A percentile compares a stretch with the other conserved stretches of the same genome.
Evolutionary conservation across 1,140 invertebrate species (phyloP).

Genomic region (Maconellicoccus hirsutus): DNA sequence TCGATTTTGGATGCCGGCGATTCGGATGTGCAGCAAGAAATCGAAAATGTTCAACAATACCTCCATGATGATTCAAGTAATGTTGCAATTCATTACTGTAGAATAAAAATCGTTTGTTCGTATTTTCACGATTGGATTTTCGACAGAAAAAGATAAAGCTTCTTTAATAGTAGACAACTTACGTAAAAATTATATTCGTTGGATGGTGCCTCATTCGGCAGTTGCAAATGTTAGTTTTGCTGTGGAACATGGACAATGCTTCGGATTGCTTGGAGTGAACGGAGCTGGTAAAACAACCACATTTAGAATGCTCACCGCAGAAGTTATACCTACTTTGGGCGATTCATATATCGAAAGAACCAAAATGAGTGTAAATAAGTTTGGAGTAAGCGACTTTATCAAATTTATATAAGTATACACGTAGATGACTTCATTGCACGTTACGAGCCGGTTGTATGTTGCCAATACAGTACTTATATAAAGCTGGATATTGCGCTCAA

Average conservation of each 20-base stretch:
- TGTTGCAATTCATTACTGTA: too few relatives aligned
- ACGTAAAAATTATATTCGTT: background rate
- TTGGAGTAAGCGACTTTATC: background rate
- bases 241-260: constrained; percentile 59
- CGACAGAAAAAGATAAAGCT: background rate
- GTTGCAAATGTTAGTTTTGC: constrained; percentile 59
- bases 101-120: too few relatives aligned
- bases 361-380: background rate
- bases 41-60: too few relatives aligned
- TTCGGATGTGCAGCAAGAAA: too few relatives aligned
- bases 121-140: too few relatives aligned
- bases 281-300: constrained; percentile 87
- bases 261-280: constrained; percentile 67
- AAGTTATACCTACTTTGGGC: constrained; percentile 24
- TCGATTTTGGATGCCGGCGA: too few relatives aligned
- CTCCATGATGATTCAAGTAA: too few relatives aligned
- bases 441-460: background rate
- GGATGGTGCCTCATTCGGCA: constrained; percentile 36
- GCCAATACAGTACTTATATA: constrained; percentile 38
- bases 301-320: constrained; percentile 45
- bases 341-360: too few relatives aligned
- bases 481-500: constrained; percentile 73
- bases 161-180: background rate
- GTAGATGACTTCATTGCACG: too few relatives aligned
- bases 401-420: too few relatives aligned